Conservation (phyloP, 2,888 invertebrate species). For the Melipona bicolor region DNA sequence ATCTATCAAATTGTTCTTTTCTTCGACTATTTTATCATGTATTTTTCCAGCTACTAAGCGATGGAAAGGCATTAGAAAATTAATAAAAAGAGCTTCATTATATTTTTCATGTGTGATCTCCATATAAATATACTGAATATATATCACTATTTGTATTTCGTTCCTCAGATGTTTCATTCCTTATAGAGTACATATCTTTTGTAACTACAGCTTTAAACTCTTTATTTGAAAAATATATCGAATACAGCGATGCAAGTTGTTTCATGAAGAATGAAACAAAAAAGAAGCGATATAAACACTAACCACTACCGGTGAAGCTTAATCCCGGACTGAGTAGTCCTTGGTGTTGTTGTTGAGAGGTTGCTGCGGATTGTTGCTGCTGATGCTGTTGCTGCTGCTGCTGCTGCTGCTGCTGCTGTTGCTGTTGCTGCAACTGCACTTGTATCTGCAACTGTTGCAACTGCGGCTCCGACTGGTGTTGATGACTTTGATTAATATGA, state of each 20-base stretch:
- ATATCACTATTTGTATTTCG: too few relatives aligned
- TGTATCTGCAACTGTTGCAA: constrained; percentile 89
- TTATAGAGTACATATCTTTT: too few relatives aligned
- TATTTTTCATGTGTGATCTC: too few relatives aligned
- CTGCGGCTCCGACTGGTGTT: constrained; percentile 86
- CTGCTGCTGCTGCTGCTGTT: constrained; percentile 86
- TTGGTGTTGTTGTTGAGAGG: constrained; percentile 81
- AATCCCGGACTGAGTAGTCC: constrained; percentile 86
- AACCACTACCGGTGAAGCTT: constrained; percentile 87
- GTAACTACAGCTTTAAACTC: too few relatives aligned
- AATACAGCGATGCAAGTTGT: background rate
- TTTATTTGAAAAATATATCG: background rate
- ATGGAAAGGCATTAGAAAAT: too few relatives aligned
- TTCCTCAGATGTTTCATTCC: too few relatives aligned
- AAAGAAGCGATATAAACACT: constrained; percentile 18
- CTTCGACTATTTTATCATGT: too few relatives aligned
- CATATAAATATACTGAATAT: too few relatives aligned
- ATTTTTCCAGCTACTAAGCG: too few relatives aligned
- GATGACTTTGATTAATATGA: constrained; percentile 86
- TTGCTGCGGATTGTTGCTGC: constrained; percentile 82
- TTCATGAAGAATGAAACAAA: constrained; percentile 19
- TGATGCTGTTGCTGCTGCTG: constrained; percentile 82
- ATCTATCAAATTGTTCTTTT: too few relatives aligned
- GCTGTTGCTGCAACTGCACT: constrained; percentile 85
- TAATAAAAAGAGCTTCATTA: too few relatives aligned